Base-by-base conservation (phyloP, 2,888 invertebrate genomes). In the Galerucella calmariensis region DNA sequence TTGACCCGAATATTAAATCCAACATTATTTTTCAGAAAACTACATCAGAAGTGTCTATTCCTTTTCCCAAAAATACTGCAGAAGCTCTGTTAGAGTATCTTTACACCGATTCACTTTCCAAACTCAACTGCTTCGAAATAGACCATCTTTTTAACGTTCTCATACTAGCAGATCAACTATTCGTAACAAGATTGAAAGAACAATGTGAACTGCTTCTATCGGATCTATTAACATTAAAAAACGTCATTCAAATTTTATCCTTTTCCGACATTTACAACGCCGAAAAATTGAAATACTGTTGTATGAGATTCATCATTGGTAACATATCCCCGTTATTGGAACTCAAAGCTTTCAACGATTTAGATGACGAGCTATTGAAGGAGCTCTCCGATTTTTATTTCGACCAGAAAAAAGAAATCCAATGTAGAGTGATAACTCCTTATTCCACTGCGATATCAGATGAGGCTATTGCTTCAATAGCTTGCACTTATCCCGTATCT, bases 181-280 rank as follows among this genome's bases (percentile, higher is more conserved):
- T 96, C 78, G 91, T 95, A 8, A 88, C 89, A 1, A 87, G 93
- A 12, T 88, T 97, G 11, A 91, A 93, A 79, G 92, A 93, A 85
- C 91, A 93, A 90, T 93, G 86, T 93, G 94, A 86, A 94, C 94
- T 85, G 10, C 74, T 82, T 10, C 88, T 91, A 2, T 88, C 92
- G 0, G 90, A 90, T 74, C 87, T 92, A 72, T 88, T 96, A 2
- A 93, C 92, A 1, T 87, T 96, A 73, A 92, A 92, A 83, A 96
- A 95, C 87, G 94, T 92, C 73, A 90, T 92, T 0, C 94, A 95
- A 81, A 88, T 96, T 75, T 88, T 96, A 72, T 92, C 94, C 81
- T 92, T 96, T 82, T 92, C 95, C 0, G 90, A 90, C 77, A 90
- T 92, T 11, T 95, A 95, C 87, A 95, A 95, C 84, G 94, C 95